Conservation (phyloP, 2,113 vertebrate genomes). For the Madoqua kirkii region DNA sequence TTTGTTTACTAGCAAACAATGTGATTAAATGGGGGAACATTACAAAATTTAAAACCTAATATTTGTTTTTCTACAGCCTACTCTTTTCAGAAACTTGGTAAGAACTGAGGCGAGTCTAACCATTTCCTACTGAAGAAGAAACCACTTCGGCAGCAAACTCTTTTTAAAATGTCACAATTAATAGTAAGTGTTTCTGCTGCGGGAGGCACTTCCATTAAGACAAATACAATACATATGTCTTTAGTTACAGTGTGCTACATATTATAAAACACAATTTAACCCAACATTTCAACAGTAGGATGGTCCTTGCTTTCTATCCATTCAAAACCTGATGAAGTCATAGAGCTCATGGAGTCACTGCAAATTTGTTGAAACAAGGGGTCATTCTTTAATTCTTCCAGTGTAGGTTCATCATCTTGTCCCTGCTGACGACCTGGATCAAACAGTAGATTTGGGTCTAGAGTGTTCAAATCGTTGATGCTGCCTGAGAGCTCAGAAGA, state of each 20-base stretch:
- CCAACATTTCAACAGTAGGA: conserved; percentile 96
- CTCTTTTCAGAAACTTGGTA: conserved; percentile 78
- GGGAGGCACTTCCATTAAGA: conserved; percentile 94
- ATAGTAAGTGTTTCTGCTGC: conserved; percentile 89
- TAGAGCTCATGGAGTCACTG: conserved; percentile 90
- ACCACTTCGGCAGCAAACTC: conserved; percentile 84
- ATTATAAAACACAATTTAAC: conserved; percentile 86
- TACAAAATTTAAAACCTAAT: conserved; percentile 76
- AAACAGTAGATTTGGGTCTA: conserved; percentile 97
- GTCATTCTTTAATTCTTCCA: conserved; percentile 95
- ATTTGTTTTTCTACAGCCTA: conserved; percentile 81
- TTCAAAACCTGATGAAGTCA: conserved; percentile 90
- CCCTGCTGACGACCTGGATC: conserved; percentile 95
- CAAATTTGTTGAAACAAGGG: conserved; percentile 96
- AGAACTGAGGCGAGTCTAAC: conserved; percentile 77
- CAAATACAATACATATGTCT: conserved; percentile 89
- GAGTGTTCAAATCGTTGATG: conserved; percentile 95
- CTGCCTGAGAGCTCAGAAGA: conserved; percentile 95
- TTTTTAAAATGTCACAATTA: conserved; percentile 86
- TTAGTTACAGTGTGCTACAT: conserved; percentile 90
- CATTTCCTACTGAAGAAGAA: conserved; percentile 82
- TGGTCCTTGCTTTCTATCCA: conserved; percentile 99
- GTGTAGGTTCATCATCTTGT: conserved; percentile 91
- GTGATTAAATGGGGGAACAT: conserved; percentile 72
- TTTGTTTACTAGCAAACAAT: conserved; percentile 70